Evolutionary conservation across 2,888 invertebrate genomes (phyloP).

Genomic region (Drosophila heteroneura): DNA sequence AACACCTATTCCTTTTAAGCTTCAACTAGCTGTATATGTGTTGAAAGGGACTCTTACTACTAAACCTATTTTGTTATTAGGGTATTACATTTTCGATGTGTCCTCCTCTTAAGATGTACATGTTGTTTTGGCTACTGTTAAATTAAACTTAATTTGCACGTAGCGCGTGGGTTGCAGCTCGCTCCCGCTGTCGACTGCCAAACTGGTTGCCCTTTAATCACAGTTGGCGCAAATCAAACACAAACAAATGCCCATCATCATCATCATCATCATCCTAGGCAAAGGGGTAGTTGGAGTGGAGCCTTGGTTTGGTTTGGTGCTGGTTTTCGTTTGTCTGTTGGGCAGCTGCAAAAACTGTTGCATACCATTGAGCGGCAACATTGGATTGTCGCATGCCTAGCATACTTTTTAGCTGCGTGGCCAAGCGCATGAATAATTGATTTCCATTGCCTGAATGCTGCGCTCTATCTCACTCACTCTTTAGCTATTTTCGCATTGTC

Average conservation of each 20-base stretch:
- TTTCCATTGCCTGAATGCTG: conserved; percentile 71
- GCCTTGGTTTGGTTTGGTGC: conserved; percentile 13
- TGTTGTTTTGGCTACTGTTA: conserved; percentile 48
- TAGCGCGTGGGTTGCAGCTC: conserved; percentile 22
- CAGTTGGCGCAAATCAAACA: conserved; percentile 74
- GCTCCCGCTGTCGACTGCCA: conserved; percentile 18
- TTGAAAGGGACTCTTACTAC: not conserved
- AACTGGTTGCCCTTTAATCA: conserved; percentile 69
- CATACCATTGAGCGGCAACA: conserved; percentile 50
- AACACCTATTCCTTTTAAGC: not conserved
- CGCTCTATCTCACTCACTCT: conserved; percentile 14
- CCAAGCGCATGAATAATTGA: conserved; percentile 81
- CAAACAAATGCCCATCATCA: conserved; percentile 71
- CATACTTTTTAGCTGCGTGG: conserved; percentile 73
- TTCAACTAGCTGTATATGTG: not conserved
- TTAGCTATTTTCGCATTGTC: not conserved
- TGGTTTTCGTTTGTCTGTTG: conserved; percentile 33
- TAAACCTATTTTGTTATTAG: not conserved
- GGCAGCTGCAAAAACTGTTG: conserved; percentile 64
- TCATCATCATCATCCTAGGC: not conserved
- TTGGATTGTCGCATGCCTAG: conserved; percentile 56
- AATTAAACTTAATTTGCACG: conserved; percentile 68
- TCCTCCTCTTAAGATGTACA: not conserved
- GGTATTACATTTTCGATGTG: conserved; percentile 8
- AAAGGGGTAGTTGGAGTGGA: not conserved